These are phyloP conservation scores for Spea multiplicata DNA, from an alignment of 2,113 vertebrate species.

Conservation along the genomic window DNA sequence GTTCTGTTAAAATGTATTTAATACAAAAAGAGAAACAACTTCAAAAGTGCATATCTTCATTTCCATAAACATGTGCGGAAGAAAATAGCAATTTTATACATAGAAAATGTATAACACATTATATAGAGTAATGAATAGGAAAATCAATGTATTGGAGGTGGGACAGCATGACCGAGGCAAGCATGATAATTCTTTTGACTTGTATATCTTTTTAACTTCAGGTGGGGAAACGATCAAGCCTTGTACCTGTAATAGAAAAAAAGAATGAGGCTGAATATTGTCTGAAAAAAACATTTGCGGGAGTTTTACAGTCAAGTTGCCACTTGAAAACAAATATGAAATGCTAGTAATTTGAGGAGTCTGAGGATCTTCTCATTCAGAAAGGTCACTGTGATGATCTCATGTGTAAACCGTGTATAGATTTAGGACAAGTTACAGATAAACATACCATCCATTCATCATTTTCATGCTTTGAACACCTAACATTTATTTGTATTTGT, in stretches of 20 bases:
- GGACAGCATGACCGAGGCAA: conserved; percentile 47
- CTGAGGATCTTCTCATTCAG: no score
- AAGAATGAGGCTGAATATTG: no score
- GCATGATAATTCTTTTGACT: conserved; percentile 61
- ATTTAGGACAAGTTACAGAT: background rate
- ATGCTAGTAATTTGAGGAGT: no score
- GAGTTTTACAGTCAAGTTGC: no score
- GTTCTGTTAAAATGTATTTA: conserved; percentile 38
- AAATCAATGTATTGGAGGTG: conserved; percentile 29
- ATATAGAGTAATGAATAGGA: conserved; percentile 39
- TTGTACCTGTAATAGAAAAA: conserved; percentile 66
- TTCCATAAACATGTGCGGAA: conserved; percentile 25
- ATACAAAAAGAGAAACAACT: conserved; percentile 68
- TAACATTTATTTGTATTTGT: conserved; percentile 74
- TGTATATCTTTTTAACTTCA: conserved; percentile 61
- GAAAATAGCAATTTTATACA: conserved; percentile 43
- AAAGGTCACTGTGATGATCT: no score
- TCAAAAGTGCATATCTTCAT: conserved; percentile 61
- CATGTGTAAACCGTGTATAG: no score
- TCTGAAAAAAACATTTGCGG: no score
- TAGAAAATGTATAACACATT: background rate
- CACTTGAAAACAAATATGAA: no score
- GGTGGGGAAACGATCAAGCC: conserved; percentile 72
- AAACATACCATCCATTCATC: conserved; percentile 80
- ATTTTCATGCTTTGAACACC: conserved; percentile 79